A percentile compares a stretch with the other conserved stretches of the same genome.
Evolutionary conservation across 2,888 invertebrate species (phyloP).

Genomic region (Heterodera filipjevi): DNA sequence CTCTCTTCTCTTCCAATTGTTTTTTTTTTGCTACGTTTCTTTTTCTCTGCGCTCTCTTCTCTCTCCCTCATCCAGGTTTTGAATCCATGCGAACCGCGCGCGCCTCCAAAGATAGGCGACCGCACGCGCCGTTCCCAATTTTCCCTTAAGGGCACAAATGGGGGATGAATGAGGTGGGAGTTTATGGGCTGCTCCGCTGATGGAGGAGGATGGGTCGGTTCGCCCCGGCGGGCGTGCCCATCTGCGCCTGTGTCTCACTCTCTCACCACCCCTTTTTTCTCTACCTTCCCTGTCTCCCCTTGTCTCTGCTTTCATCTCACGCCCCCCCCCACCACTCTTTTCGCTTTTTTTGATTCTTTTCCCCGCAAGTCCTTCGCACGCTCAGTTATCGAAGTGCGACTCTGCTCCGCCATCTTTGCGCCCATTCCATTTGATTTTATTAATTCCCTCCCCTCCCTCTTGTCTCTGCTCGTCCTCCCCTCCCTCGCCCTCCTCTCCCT

Average conservation of each 20-base stretch:
- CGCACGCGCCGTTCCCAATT: background rate
- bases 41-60: background rate
- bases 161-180: slow-evolving; percentile 8
- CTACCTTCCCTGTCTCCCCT: background rate
- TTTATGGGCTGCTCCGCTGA: background rate
- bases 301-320: background rate
- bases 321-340: background rate
- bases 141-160: slow-evolving; percentile 2
- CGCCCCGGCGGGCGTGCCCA: background rate
- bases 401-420: slow-evolving; percentile 9
- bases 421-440: slow-evolving; percentile 22
- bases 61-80: background rate
- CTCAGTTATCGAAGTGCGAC: background rate
- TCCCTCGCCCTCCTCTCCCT: background rate
- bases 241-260: background rate
- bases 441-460: background rate
- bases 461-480: background rate
- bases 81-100: background rate
- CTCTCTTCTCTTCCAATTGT: background rate
- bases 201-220: background rate
- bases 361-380: background rate
- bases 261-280: background rate
- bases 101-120: background rate
- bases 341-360: background rate
- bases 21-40: background rate